Conservation (phyloP, 2,797 vertebrate genomes). For the Bradypodion pumilum region DNA sequence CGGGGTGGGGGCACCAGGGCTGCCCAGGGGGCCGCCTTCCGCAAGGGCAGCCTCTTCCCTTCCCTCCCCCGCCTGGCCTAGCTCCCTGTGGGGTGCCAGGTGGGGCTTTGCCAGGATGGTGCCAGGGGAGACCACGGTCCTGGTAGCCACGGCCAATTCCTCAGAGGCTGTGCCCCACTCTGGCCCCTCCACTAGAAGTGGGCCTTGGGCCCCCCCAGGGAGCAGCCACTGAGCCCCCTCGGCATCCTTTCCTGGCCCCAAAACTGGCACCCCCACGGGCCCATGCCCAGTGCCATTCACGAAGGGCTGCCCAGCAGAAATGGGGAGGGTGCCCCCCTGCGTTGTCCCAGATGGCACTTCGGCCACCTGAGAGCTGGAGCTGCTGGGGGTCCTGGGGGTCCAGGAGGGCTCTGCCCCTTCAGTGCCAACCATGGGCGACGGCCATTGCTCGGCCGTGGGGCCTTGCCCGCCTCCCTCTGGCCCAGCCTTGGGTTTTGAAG, state of each 20-base stretch:
- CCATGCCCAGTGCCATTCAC: fast-evolving
- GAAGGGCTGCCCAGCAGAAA: no score
- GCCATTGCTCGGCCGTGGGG: fast-evolving
- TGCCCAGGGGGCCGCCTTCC: no score
- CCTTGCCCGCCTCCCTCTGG: not conserved
- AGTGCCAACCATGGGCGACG: no score
- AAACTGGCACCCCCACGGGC: no score
- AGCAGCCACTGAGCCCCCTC: not conserved
- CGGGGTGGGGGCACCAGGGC: not conserved
- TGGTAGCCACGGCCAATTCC: not conserved
- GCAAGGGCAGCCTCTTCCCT: fast-evolving
- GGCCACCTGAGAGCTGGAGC: not conserved
- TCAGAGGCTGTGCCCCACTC: not conserved
- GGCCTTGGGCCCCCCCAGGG: no score
- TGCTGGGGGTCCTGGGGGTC: not conserved
- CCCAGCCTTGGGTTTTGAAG: fast-evolving
- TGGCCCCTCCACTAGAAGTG: no score
- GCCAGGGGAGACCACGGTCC: no score
- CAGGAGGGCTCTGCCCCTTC: not conserved
- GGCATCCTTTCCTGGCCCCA: not conserved
- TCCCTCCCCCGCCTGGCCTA: fast-evolving
- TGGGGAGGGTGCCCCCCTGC: fast-evolving
- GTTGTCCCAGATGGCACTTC: fast-evolving
- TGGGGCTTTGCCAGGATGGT: fast-evolving
- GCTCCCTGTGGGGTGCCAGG: not conserved